Conservation (phyloP, 64 coral and sea anemone genomes). For the Stylophora pistillata region DNA sequence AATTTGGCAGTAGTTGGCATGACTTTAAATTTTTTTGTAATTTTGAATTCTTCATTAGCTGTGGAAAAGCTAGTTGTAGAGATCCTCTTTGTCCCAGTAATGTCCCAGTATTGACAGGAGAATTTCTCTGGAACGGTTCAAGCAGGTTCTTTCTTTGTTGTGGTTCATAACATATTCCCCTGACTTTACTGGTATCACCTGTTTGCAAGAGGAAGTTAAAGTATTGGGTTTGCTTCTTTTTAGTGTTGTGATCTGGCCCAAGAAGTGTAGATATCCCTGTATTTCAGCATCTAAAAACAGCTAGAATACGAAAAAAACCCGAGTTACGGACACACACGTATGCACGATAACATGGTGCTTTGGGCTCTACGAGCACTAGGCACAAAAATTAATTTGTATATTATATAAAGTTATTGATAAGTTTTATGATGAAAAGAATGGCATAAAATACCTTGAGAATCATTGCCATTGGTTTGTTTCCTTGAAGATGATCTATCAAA, state of each 20-base stretch:
- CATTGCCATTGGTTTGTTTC: too few relatives aligned
- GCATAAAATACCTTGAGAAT: too few relatives aligned
- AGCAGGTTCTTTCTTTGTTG: conserved; percentile 49
- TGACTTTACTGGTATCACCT: conserved; percentile 36
- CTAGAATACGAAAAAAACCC: too few relatives aligned
- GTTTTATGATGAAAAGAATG: too few relatives aligned
- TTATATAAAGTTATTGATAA: too few relatives aligned
- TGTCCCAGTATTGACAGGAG: conserved; percentile 64
- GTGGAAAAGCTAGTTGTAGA: conserved; percentile 46
- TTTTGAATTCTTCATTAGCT: conserved; percentile 51
- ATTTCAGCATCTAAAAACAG: too few relatives aligned
- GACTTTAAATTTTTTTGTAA: conserved; percentile 59
- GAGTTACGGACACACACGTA: too few relatives aligned
- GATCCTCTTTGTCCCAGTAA: conserved; percentile 45
- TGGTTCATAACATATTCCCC: conserved; percentile 54
- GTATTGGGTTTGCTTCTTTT: conserved; percentile 53
- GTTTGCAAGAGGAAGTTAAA: conserved; percentile 60
- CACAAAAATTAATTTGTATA: too few relatives aligned
- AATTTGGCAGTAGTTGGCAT: conserved; percentile 56
- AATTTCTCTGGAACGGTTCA: conserved; percentile 59
- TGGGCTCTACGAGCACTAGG: too few relatives aligned
- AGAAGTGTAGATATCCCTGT: conserved; percentile 52
- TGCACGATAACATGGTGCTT: too few relatives aligned
- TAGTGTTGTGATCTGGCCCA: conserved; percentile 43
- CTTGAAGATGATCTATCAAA: too few relatives aligned